Evolutionary conservation across 2,888 invertebrate genomes (phyloP).

Genomic region (Yponomeuta cagnagella): DNA sequence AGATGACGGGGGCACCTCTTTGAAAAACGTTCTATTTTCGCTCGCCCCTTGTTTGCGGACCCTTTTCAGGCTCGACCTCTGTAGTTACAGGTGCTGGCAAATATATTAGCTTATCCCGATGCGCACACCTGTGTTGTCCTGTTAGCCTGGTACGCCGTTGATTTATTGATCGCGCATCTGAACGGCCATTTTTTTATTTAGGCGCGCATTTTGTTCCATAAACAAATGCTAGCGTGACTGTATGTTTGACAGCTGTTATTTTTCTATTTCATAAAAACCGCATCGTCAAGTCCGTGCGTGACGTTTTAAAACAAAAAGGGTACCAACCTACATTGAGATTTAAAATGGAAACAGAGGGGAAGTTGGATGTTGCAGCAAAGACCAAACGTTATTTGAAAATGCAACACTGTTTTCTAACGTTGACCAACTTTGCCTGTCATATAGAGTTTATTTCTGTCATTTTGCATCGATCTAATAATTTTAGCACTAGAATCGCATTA

Average conservation of each 20-base stretch:
- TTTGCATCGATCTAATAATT: no score
- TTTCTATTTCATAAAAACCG: background rate
- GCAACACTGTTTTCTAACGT: no score
- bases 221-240: background rate
- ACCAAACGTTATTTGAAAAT: no score
- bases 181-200: background rate
- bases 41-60: slow-evolving; percentile 6
- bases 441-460: no score
- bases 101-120: slow-evolving; percentile 8
- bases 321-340: no score
- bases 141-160: slow-evolving; percentile 3
- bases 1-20: background rate
- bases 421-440: no score
- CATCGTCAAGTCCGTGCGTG: background rate
- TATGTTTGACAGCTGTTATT: background rate
- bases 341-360: no score
- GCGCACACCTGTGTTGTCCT: slow-evolving; percentile 9
- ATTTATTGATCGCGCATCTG: slow-evolving; percentile 1
- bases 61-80: slow-evolving; percentile 4
- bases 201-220: background rate
- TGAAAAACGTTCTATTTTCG: background rate
- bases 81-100: background rate
- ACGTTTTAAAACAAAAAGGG: background rate
- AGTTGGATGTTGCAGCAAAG: no score
- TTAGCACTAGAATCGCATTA: no score